Conservation (phyloP, 2,888 invertebrate genomes). For the Leucania comma region DNA sequence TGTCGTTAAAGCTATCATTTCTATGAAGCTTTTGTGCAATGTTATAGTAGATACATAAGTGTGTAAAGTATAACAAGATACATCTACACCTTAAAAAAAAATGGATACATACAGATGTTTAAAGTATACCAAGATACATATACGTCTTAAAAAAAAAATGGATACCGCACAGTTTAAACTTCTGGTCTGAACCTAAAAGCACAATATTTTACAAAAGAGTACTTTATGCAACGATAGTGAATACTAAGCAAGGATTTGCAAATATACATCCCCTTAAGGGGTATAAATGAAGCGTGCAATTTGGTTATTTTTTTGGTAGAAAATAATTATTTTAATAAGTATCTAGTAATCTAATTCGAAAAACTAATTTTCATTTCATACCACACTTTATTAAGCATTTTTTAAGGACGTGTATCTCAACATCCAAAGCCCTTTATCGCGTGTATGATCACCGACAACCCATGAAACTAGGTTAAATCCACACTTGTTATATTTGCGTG, state of each 20-base stretch:
- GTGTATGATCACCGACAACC: constrained; percentile 16
- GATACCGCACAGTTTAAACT: no score
- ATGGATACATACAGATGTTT: no score
- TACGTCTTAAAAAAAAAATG: not conserved
- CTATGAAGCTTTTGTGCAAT: constrained; percentile 1
- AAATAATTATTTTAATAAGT: not conserved
- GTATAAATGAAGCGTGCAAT: not conserved
- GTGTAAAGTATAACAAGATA: no score
- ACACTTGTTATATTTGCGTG: constrained; percentile 27
- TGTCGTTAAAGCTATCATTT: not conserved
- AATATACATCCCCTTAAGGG: not conserved
- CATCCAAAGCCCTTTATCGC: constrained; percentile 20
- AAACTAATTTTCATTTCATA: not conserved
- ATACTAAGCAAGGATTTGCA: not conserved
- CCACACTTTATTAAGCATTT: not conserved
- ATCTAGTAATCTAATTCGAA: not conserved
- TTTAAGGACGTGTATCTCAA: not conserved
- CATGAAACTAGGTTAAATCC: constrained; percentile 37
- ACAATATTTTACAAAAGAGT: not conserved
- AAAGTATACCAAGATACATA: no score
- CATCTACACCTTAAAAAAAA: not conserved
- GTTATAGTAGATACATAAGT: not conserved
- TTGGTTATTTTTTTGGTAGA: not conserved
- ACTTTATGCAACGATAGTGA: not conserved
- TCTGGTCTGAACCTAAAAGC: not conserved